Evolutionary conservation across 2,888 invertebrate species (phyloP), one percentile per base, ranked within the genome.

Genomic region (Tetranychus piercei): DNA sequence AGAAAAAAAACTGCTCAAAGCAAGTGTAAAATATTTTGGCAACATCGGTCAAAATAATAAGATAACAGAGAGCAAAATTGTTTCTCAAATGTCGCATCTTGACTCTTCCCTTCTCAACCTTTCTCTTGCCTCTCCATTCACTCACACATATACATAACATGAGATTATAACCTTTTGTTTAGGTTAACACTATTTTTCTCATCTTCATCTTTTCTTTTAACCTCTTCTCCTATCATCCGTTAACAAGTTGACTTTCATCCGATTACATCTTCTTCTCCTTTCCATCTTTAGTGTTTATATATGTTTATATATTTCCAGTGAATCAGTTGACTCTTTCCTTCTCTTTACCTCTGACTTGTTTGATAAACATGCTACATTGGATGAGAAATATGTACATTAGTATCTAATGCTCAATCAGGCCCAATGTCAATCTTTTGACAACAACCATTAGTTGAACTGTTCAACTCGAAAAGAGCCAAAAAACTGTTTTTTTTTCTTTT

Each of bases 11-110:
- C 15, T 55, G 9, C 1, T 34, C 34, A 34, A 55, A 55, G 55
- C 55, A 55, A 55, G 55, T 55, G 55, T 55, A 55, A 55, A 55
- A 55, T 55, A 55, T 55, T 55, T 55, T 55, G 55, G 55, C 55
- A 55, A 55, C 55, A 55, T 55, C 55, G 55, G 55, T 55, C 55
- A 55, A 55, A 55, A 55, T 55, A 55, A 55, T 55, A 55, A 55
- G 34, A 34, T 55, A 55, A 15, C 7, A 55, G 9, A 55, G 1
- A 7, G 7, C 2, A 55, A 55, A 15, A 55, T 15, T 55, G 15
- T 55, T 15, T 15, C 3, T 7, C 55, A 55, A 34, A 34, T 34
- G 34, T 34, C 34, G 34, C 34, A 34, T 34, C 34, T 34, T 34
- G 34, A 34, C 34, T 34, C 34, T 55, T 9, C 15, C 6, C 15